Conservation (phyloP, 2,113 vertebrate species). For the Diadophis punctatus region DNA sequence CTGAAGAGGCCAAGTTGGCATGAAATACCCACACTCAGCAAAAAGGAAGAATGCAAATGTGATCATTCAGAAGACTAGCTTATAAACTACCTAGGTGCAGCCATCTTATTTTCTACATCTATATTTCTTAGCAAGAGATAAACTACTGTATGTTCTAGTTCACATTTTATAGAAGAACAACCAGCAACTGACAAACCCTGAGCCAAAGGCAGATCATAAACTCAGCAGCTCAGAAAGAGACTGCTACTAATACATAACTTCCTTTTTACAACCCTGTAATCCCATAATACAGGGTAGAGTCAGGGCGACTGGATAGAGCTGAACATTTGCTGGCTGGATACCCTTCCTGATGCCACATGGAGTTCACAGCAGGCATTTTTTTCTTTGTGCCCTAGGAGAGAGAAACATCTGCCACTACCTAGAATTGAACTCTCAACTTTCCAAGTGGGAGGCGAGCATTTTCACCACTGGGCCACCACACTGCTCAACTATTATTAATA, state of each 20-base stretch:
- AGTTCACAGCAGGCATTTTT: not conserved
- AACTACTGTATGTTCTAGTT: not conserved
- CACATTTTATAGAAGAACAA: not conserved
- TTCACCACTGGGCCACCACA: not conserved
- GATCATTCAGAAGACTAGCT: slow-evolving; percentile 6
- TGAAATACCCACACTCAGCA: not conserved
- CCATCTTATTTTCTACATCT: not conserved
- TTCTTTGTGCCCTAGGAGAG: not conserved
- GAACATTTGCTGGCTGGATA: not conserved
- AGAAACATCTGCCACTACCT: not conserved
- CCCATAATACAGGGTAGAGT: no score
- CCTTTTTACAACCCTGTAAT: no score
- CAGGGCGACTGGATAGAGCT: not conserved
- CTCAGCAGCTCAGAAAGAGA: not conserved
- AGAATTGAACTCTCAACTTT: not conserved
- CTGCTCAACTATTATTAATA: not conserved
- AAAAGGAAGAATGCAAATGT: slow-evolving; percentile 25
- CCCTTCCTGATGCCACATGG: not conserved
- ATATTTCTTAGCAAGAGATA: not conserved
- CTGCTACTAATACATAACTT: not conserved
- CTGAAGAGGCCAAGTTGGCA: not conserved
- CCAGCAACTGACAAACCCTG: not conserved
- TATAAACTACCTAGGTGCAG: not conserved
- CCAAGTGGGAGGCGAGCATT: not conserved
- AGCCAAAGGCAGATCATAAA: not conserved